Evolutionary conservation across 2,888 invertebrate species (phyloP), one percentile per base, ranked within the genome.

Genomic region (Clistopyga incitator): DNA sequence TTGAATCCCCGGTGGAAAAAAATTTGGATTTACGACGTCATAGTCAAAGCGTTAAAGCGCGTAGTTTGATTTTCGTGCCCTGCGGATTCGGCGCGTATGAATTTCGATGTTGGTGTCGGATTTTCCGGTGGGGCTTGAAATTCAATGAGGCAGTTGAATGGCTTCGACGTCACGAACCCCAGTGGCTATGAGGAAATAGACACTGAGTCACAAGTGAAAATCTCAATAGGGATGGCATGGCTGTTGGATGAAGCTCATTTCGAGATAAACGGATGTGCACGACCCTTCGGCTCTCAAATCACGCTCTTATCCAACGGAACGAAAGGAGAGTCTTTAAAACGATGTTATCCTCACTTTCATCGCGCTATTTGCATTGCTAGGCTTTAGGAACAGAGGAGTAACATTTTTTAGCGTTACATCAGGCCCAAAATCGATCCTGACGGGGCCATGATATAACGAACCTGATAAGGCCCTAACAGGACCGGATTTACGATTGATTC

Each of bases 11-110:
- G 23, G 56, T 18, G 13, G 42, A 13, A 25, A 68, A 61, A 68
- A 59, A 68, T 59, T 68, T 61, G 61, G 59, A 68, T 25, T 59
- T 78, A 68, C 61, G 61, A 71, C 6, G 50, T 61, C 42, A 71
- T 29, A 64, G 15, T 56, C 56, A 61, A 61, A 25, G 38, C 56
- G 67, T 70, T 47, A 29, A 78, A 42, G n/a, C 59, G 20, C 42
- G 20, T 29, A 74, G 59, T 47, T 61, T 50, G 13, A 61, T 34
- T 23, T 42, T 45, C n/a, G 20, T 47, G 13, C 42, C 25, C 11
- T 23, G 47, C 59, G 42, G 56, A 29, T 70, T 56, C 8, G 8
- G 20, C 4, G 38, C 15, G 23, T 18, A 64, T 47, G 64, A 34
- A 52, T 61, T 52, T 70, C 52, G 42, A 54, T 70, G 20, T 8